phyloP scores from a whole-genome alignment of 1,140 invertebrate species.

The Drosophila novamexicana region DNA sequence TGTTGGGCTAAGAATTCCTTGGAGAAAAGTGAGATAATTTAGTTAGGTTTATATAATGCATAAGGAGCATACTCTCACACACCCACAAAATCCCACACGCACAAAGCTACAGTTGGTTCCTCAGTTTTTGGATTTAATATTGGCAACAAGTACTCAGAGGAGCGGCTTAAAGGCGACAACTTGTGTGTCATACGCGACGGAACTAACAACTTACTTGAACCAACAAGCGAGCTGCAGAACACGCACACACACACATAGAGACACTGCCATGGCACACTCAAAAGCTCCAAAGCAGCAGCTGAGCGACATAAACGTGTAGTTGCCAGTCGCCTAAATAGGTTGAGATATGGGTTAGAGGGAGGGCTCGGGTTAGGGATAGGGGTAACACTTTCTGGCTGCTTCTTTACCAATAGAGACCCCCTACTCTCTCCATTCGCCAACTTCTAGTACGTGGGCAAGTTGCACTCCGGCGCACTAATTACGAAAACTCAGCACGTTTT shows the following conservation, averaged over 20 bases:
- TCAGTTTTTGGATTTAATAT: constrained; percentile 38
- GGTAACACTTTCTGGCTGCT: constrained; percentile 24
- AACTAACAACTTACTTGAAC: constrained; percentile 76
- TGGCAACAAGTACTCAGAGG: constrained; percentile 48
- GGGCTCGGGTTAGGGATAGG: neutral
- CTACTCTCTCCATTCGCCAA: neutral
- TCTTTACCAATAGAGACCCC: constrained; percentile 19
- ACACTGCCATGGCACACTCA: constrained; percentile 67
- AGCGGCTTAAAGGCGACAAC: constrained; percentile 73
- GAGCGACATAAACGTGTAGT: constrained; percentile 59
- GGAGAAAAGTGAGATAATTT: constrained; percentile 1
- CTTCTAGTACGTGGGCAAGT: constrained; percentile 60
- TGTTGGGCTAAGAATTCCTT: neutral
- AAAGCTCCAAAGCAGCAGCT: constrained; percentile 63
- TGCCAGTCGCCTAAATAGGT: constrained; percentile 11
- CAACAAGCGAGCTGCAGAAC: constrained; percentile 45
- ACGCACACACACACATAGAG: constrained; percentile 37
- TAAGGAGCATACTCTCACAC: neutral
- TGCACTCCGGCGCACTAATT: constrained; percentile 79
- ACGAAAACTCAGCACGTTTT: constrained; percentile 81
- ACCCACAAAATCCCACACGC: neutral
- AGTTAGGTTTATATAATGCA: constrained; percentile 12
- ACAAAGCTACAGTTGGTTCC: neutral
- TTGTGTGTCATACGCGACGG: constrained; percentile 66
- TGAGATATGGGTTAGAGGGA: constrained; percentile 8